Base-by-base conservation (phyloP, 2,888 invertebrate species). In the Drosophila limbata region DNA sequence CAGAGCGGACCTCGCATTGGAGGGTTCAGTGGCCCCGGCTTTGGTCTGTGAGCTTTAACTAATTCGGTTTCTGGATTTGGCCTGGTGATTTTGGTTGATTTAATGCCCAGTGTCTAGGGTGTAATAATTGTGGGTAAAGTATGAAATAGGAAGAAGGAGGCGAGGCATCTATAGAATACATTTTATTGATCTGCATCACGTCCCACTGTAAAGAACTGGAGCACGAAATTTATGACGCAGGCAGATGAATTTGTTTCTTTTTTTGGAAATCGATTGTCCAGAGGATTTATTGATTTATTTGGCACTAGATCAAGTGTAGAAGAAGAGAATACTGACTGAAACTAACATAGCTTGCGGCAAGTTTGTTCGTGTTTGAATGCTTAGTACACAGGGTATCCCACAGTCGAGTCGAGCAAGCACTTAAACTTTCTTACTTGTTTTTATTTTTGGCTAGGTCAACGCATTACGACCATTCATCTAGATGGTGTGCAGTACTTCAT, bases 401-500 rank as follows among this genome's bases (percentile, higher is more conserved):
- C 21, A 21, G 4, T 21, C 21, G 11, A 21, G 4, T 21, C 21
- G 11, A 33, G 3, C 11, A 35, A 35, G 11, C 1, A 35, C 13
- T 11, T 4, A 13, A 13, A 35, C 11, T 11, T 11, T 35, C 11
- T 35, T 13, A 13, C 13, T 39, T 9, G 15, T 13, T 25, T 15
- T 52, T 31, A 5, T 15, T 37, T 51, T 31, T 9, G 57, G 10
- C 57, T 53, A 96, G 96, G 95, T 86, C 96, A 97, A 94, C 95
- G 96, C 93, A 97, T 96, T 93, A 96, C 96, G 73, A 97, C 96
- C 80, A 96, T 97, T 86, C 96, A 96, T 91, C 93, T 97, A 88
- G 96, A 96, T 93, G 96, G 96, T 70, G 96, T 96, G 65, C 96
- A 96, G 91, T 97, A 97, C 92, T 97, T 96, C 91, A 96, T 97